A percentile compares a stretch with the other conserved stretches of the same genome.
Evolutionary conservation across 2,113 vertebrate genomes (phyloP).

Genomic region (Columba janthina): DNA sequence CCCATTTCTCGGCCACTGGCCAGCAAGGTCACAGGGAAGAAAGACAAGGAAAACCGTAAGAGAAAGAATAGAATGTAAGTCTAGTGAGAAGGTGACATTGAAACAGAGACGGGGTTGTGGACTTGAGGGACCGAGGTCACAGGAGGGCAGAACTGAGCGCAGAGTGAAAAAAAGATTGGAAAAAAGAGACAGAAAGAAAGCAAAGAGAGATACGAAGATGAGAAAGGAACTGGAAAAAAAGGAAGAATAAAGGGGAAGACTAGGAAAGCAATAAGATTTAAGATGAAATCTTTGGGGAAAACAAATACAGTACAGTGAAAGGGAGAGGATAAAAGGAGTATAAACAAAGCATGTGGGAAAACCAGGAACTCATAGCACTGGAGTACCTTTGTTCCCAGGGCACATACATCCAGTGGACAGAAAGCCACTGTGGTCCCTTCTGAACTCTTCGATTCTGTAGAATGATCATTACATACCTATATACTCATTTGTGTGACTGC

Average conservation of each 20-base stretch:
- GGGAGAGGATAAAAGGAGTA: background rate
- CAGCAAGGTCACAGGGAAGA: background rate
- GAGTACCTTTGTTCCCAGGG: background rate
- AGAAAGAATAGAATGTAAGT: background rate
- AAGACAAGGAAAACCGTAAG: background rate
- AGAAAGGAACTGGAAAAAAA: background rate
- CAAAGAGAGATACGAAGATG: background rate
- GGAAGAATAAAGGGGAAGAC: background rate
- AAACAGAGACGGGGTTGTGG: background rate
- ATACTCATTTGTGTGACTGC: background rate
- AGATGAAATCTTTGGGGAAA: background rate
- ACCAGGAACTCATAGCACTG: background rate
- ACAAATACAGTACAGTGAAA: background rate
- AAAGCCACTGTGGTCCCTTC: background rate
- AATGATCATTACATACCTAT: background rate
- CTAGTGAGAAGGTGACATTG: background rate
- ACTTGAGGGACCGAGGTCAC: background rate
- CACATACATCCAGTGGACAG: background rate
- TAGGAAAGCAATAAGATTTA: background rate
- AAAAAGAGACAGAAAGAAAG: background rate
- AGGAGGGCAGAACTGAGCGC: background rate
- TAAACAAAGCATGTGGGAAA: background rate
- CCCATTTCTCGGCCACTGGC: background rate
- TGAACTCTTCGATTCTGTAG: background rate
- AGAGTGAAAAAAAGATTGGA: background rate